Evolutionary conservation across 2,888 invertebrate species (phyloP).

Genomic region (Artemia sinica): DNA sequence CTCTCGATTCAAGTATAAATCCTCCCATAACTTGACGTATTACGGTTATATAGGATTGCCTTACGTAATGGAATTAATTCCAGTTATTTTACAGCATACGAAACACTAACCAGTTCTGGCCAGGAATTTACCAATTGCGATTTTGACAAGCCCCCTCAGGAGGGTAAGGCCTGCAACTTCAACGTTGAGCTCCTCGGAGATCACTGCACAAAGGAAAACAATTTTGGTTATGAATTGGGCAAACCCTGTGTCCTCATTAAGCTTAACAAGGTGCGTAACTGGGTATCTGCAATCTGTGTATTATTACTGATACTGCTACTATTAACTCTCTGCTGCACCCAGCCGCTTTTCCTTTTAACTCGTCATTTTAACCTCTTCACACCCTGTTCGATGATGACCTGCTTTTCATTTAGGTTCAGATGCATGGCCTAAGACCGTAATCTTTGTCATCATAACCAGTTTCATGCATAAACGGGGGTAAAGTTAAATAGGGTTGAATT

Average conservation of each 20-base stretch:
- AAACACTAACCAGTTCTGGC: constrained; percentile 21
- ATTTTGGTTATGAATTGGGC: constrained; percentile 69
- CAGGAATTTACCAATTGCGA: constrained; percentile 37
- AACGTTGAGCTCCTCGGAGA: constrained; percentile 47
- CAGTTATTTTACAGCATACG: constrained; percentile 18
- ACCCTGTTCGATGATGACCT: neutral
- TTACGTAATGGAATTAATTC: no score
- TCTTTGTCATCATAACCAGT: no score
- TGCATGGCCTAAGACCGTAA: neutral
- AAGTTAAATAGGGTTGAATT: no score
- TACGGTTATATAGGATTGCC: neutral
- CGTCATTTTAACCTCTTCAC: neutral
- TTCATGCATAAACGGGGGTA: no score
- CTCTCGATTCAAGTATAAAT: no score
- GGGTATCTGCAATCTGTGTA: no score
- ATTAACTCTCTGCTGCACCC: no score
- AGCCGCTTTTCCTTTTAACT: no score
- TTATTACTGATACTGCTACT: no score
- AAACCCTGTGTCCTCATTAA: constrained; percentile 90
- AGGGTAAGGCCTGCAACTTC: constrained; percentile 65
- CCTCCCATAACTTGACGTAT: no score
- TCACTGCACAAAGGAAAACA: constrained; percentile 54
- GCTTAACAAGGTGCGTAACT: constrained; percentile 61
- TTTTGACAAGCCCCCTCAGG: constrained; percentile 41
- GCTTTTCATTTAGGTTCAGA: neutral